Evolutionary conservation across 2,113 vertebrate species (phyloP), one percentile per base, ranked within the genome.

Genomic region (Corynorhinus townsendii): DNA sequence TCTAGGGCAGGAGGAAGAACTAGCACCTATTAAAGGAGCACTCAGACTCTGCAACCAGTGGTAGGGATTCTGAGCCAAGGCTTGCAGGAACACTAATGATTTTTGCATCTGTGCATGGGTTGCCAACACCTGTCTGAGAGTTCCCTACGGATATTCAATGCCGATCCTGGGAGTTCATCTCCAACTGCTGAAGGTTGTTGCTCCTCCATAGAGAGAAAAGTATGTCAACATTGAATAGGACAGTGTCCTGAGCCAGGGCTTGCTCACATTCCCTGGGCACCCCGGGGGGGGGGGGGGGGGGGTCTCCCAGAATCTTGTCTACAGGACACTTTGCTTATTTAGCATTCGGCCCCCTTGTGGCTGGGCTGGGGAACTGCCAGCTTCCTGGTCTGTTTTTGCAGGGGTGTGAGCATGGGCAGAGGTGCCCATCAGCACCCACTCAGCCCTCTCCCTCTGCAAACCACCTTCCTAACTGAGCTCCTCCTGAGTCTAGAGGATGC

Each of bases 281-380:
- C 14, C 10, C 3, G n/a, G 26, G 10, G 33, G 4, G 10, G 33
- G 4, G 10, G 33, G 4, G 10, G 33, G 4, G n/a, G n/a, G 10
- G 33, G 4, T 7, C 52, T 45, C 33, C 30, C 7, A 40, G 52
- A 26, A 62, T 79, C 87, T 90, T 66, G 24, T 19, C 72, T 89
- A 15, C 19, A 1, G 4, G 43, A 28, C 19, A 45, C 38, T 22
- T 35, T 33, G 52, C 28, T 33, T 86, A 59, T 11, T 49, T 19
- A 79, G 4, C 17, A 9, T n/a, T 28, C 9, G 2, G 92, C 92
- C 96, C 82, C 93, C 97, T 95, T 35, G 96, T 93, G 96, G 96
- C 40, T 3, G 12, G 62, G 11, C 9, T 30, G 19, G 11, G 89
- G n/a, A 95, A 95, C 89, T 95, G 69, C 86, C 26, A 49, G 40